Evolutionary conservation across 2,797 vertebrate genomes (phyloP), one percentile per base, ranked within the genome.

Genomic region (Aselliscus stoliczkanus): DNA sequence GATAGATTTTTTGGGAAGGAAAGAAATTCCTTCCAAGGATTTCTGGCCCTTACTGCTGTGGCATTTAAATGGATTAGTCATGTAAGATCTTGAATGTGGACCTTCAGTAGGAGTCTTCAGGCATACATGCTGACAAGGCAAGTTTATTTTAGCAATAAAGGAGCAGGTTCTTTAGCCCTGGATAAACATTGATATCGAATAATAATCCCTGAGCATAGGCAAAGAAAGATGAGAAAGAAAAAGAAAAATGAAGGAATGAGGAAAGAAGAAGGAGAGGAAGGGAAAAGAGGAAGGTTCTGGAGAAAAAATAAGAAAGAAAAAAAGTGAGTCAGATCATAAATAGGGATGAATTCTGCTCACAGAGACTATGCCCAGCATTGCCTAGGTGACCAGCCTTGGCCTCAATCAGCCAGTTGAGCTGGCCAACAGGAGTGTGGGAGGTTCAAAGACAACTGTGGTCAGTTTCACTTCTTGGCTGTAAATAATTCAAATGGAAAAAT

Each of bases 401-500:
- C 80, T 73, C n/a, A 21, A 3, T 13, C 58, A 39, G 92, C 60
- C 65, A 6, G 52, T 25, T 7, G 9, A 25, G 58, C n/a, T n/a
- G 34, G 58, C 34, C 0, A 0, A 77, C 52, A 25, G 37, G 58
- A 13, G 50, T 13, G 13, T 0, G 0, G 14, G 5, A 44, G 50
- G 83, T 79, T 39, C 9, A 29, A 21, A 23, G 20, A 25, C 62
- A 77, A 34, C 58, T 18, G 1, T 0, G 15, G 58, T 67, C 37
- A 21, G 23, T 34, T 50, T 47, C 52, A 7, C 72, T 50, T 82
- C 87, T 56, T 34, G 56, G 69, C 90, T 95, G 84, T 9, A 10
- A 94, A 60, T 62, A 94, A 34, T 54, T 94, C 67, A 62, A 92
- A 89, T 15, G 88, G 83, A 90, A 89, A 70, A 90, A n/a, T n/a